These are phyloP conservation scores for Ooceraea biroi DNA, from an alignment of 1,140 invertebrate species.

Conservation along the genomic window DNA sequence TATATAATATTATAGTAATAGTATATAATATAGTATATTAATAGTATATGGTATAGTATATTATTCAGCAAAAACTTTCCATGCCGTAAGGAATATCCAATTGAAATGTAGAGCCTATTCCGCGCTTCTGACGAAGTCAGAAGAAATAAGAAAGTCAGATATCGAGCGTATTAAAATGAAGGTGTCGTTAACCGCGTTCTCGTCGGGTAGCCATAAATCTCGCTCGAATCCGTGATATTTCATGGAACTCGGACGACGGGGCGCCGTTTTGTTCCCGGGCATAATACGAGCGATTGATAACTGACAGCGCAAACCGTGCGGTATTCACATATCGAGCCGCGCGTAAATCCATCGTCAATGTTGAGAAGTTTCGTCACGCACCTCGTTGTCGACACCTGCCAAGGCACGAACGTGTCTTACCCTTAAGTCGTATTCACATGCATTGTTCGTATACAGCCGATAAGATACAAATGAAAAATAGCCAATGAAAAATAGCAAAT, in stretches of 20 bases:
- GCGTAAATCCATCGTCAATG: slow-evolving; percentile 2
- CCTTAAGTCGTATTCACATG: not conserved
- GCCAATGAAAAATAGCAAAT: no score
- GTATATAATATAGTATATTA: no score
- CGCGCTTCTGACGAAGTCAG: no score
- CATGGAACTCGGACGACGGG: not conserved
- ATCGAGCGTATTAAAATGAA: not conserved
- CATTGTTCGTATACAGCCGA: no score
- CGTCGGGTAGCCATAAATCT: not conserved
- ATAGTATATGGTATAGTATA: no score
- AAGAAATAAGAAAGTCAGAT: no score
- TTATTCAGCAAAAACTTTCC: no score
- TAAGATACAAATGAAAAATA: no score
- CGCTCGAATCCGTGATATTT: slow-evolving; percentile 1
- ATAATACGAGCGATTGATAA: slow-evolving; percentile 1
- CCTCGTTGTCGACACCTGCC: not conserved
- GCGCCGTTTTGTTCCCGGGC: not conserved
- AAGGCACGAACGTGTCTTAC: not conserved
- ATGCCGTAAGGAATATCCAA: no score
- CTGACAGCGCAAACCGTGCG: not conserved
- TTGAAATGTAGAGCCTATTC: no score
- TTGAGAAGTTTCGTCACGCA: slow-evolving; percentile 1
- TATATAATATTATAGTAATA: no score
- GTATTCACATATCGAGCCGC: not conserved
- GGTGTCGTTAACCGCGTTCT: not conserved